Evolutionary conservation across 2,888 invertebrate species (phyloP).

Genomic region (Geophilus truncorum): DNA sequence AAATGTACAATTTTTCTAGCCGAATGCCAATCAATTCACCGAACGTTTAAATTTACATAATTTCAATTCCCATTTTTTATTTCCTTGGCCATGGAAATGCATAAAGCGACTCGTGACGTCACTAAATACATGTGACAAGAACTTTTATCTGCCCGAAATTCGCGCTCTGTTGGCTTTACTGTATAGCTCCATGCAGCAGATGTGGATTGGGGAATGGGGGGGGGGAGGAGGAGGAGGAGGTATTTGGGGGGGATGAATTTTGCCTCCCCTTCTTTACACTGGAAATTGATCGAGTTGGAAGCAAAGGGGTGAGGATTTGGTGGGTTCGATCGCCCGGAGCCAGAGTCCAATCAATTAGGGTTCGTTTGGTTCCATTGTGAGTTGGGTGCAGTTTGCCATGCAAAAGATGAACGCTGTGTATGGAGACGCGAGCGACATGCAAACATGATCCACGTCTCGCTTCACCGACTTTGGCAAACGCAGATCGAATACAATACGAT

Average conservation of each 20-base stretch:
- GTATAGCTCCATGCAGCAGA: neutral
- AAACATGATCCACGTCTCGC: slow-evolving; percentile 4
- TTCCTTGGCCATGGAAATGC: neutral
- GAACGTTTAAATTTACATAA: neutral
- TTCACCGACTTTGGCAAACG: slow-evolving; percentile 10
- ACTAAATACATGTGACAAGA: neutral
- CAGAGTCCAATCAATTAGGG: slow-evolving; percentile 15
- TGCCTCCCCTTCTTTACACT: neutral
- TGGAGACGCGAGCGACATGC: slow-evolving; percentile 13
- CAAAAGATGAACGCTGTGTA: neutral
- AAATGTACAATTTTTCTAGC: neutral
- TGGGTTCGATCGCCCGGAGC: slow-evolving; percentile 6
- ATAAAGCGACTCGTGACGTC: too few species aligned
- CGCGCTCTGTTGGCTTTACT: neutral
- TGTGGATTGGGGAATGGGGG: neutral
- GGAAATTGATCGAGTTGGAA: neutral
- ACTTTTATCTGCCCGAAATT: neutral
- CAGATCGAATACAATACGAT: slow-evolving; percentile 12
- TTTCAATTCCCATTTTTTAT: neutral
- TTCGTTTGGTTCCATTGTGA: slow-evolving; percentile 16
- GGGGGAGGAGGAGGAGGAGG: neutral
- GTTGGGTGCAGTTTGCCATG: neutral
- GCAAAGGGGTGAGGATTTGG: slow-evolving; percentile 2
- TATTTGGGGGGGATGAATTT: neutral
- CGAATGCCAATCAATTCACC: neutral